These are phyloP conservation scores for Bujurquina vittata DNA, from an alignment of 2,113 vertebrate genomes.

Conservation along the genomic window DNA sequence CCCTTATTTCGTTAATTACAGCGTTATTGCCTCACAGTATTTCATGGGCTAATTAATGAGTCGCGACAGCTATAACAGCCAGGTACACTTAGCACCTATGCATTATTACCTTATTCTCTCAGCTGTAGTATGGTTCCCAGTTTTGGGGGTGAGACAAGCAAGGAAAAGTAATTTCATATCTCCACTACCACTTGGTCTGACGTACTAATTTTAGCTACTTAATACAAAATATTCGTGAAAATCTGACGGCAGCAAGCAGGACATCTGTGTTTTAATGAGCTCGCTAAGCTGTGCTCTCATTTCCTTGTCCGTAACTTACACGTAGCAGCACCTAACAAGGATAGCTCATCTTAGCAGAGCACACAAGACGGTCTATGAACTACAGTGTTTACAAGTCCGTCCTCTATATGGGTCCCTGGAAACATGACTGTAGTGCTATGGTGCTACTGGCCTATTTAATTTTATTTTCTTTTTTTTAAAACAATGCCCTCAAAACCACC, in stretches of 20 bases:
- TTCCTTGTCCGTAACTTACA: slow-evolving; percentile 52
- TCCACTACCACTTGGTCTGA: background rate
- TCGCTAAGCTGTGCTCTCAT: slow-evolving; percentile 7
- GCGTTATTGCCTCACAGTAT: background rate
- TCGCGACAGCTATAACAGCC: background rate
- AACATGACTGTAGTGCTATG: slow-evolving; percentile 25
- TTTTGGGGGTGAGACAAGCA: slow-evolving; percentile 84
- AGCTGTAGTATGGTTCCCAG: slow-evolving; percentile 93
- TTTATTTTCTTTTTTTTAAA: background rate
- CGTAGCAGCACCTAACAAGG: background rate
- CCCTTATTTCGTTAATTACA: background rate
- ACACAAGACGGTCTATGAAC: background rate
- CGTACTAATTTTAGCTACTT: background rate
- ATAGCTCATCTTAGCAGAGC: background rate
- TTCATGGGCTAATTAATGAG: background rate
- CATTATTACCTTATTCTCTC: slow-evolving; percentile 85
- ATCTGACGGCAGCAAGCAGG: background rate
- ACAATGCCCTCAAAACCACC: background rate
- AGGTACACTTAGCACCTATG: background rate
- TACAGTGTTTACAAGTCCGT: slow-evolving; percentile 68
- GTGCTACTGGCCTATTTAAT: rapidly evolving
- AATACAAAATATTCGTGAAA: background rate
- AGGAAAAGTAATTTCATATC: slow-evolving; percentile 89
- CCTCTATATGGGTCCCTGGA: slow-evolving; percentile 49
- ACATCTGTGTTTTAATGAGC: background rate